A percentile compares a stretch with the other conserved stretches of the same genome.
Conservation (phyloP, 2,888 invertebrate genomes). For the Plusia festucae region DNA sequence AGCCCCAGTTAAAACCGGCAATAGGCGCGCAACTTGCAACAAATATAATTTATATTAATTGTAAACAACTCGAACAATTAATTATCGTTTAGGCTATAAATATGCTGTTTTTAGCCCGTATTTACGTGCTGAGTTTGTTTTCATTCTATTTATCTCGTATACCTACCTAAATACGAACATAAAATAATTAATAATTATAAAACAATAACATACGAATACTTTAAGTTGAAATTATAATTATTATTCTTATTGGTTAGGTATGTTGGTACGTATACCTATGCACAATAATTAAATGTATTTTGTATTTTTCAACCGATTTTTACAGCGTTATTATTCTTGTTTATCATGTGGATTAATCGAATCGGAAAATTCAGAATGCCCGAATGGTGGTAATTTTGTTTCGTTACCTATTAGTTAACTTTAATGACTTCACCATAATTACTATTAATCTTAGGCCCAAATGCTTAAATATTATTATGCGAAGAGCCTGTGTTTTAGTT, state of each 20-base stretch:
- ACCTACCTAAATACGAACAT: too few species aligned
- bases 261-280: too few species aligned
- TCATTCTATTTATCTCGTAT: too few species aligned
- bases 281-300: too few species aligned
- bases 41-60: conserved; percentile 52
- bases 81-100: conserved; percentile 33
- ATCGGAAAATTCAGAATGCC: conserved; percentile 15
- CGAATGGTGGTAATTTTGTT: neutral
- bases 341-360: conserved; percentile 13
- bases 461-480: neutral
- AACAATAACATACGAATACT: too few species aligned
- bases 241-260: too few species aligned
- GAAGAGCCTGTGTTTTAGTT: neutral
- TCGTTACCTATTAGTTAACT: neutral
- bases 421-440: neutral
- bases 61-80: conserved; percentile 30
- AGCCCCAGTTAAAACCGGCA: conserved; percentile 66
- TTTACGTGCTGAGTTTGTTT: too few species aligned
- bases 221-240: too few species aligned
- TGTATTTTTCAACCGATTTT: conserved; percentile 32
- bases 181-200: too few species aligned
- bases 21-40: conserved; percentile 50
- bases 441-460: neutral
- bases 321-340: conserved; percentile 29
- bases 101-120: conserved; percentile 6